These are phyloP conservation scores for Mesochorus sp. DNA, from an alignment of 2,888 invertebrate species.

Conservation along the genomic window DNA sequence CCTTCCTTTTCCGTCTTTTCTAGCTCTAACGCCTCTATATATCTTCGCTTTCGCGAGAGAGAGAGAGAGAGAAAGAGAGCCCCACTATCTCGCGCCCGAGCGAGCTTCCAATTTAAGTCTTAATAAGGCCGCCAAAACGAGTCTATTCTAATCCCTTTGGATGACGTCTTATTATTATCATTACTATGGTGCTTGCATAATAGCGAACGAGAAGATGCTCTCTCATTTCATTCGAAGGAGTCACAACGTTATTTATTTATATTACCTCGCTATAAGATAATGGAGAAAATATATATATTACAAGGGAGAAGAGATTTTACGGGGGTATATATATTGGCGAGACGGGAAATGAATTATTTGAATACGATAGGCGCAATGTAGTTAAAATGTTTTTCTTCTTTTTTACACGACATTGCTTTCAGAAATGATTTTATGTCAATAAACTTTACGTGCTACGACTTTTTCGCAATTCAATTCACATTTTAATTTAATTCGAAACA, in stretches of 20 bases:
- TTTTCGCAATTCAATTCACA: no score
- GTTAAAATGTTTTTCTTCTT: no score
- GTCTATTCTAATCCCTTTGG: slow-evolving; percentile 74
- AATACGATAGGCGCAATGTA: background rate
- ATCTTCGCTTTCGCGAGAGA: slow-evolving; percentile 29
- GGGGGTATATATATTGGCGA: background rate
- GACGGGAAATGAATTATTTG: background rate
- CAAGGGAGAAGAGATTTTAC: background rate
- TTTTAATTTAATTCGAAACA: no score
- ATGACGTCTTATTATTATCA: slow-evolving; percentile 72
- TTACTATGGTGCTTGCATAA: slow-evolving; percentile 44
- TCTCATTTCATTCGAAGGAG: slow-evolving; percentile 25
- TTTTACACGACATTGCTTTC: no score
- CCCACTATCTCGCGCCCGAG: slow-evolving; percentile 51
- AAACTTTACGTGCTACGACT: no score
- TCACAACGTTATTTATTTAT: slow-evolving; percentile 43
- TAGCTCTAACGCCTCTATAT: slow-evolving; percentile 14
- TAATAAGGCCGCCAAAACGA: slow-evolving; percentile 76
- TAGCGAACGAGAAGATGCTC: slow-evolving; percentile 32
- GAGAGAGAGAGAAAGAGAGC: slow-evolving; percentile 2
- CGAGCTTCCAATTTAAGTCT: slow-evolving; percentile 78
- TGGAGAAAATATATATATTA: background rate
- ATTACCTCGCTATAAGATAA: background rate
- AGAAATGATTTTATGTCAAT: no score
- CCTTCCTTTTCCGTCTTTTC: slow-evolving; percentile 51